These are phyloP conservation scores for Dreissena polymorpha DNA, from an alignment of 1,140 invertebrate genomes.

Conservation along the genomic window DNA sequence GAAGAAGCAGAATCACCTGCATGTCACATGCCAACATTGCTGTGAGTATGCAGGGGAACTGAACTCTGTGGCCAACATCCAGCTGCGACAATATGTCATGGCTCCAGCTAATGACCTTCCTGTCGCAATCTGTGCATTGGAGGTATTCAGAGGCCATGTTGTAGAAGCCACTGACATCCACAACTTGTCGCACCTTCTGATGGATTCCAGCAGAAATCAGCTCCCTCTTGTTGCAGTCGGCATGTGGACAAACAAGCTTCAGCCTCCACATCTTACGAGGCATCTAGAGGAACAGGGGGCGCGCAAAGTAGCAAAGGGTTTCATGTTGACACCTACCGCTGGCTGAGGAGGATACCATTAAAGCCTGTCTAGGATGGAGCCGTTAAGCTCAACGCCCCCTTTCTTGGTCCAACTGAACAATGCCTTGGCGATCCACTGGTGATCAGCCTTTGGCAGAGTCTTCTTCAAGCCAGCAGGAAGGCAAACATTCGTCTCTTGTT, in stretches of 20 bases:
- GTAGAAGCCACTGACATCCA: no score
- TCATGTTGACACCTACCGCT: not conserved
- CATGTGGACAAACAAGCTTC: not conserved
- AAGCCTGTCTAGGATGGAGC: not conserved
- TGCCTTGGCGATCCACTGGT: slow-evolving; percentile 10
- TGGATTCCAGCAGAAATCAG: slow-evolving; percentile 1
- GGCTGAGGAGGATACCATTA: slow-evolving; percentile 1
- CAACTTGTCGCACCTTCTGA: slow-evolving; percentile 5
- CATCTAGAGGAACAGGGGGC: slow-evolving; percentile 19
- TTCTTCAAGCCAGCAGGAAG: not conserved
- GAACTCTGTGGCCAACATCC: no score
- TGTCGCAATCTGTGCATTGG: no score
- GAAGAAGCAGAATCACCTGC: no score
- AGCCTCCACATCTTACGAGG: slow-evolving; percentile 1
- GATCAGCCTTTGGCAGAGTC: not conserved
- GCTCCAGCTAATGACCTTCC: no score
- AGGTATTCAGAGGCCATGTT: no score
- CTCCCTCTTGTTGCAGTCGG: not conserved
- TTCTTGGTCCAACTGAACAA: not conserved
- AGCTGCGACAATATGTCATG: no score
- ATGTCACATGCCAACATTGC: no score
- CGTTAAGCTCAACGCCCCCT: not conserved
- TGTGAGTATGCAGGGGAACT: no score
- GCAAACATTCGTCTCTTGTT: no score
- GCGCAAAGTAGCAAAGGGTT: slow-evolving; percentile 3